These are phyloP conservation scores for Calypte anna DNA, from an alignment of 2,113 vertebrate genomes.

Conservation along the genomic window DNA sequence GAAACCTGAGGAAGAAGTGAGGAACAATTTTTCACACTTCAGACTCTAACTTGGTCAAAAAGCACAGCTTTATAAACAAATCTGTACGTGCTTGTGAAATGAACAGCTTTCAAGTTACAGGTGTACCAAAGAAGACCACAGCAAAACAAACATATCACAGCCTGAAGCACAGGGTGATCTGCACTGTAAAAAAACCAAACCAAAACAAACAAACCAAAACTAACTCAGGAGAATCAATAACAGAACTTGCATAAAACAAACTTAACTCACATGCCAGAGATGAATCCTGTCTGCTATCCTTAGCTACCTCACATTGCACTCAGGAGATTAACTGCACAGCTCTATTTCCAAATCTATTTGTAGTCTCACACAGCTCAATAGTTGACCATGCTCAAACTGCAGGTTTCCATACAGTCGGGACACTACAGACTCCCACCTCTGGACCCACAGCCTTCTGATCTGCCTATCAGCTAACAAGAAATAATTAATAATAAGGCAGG, in stretches of 20 bases:
- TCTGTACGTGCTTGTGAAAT: not conserved
- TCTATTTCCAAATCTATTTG: not conserved
- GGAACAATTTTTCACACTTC: not conserved
- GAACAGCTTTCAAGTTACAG: not conserved
- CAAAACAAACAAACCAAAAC: too few relatives aligned
- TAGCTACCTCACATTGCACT: rapidly evolving
- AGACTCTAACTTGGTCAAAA: not conserved
- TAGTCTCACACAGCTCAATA: not conserved
- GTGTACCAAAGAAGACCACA: not conserved
- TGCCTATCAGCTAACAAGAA: not conserved
- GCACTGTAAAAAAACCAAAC: not conserved
- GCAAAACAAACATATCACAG: not conserved
- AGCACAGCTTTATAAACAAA: not conserved
- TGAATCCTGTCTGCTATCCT: not conserved
- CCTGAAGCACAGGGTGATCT: not conserved
- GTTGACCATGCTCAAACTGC: rapidly evolving
- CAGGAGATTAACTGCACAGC: not conserved
- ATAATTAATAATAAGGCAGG: not conserved
- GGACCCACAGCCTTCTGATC: not conserved
- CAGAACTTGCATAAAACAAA: not conserved
- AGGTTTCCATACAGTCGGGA: not conserved
- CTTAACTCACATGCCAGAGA: not conserved
- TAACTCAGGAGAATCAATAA: not conserved
- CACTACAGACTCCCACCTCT: not conserved
- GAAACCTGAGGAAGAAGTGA: not conserved